Conservation (phyloP, 2,888 invertebrate species). For the Lepidonotus clava region DNA sequence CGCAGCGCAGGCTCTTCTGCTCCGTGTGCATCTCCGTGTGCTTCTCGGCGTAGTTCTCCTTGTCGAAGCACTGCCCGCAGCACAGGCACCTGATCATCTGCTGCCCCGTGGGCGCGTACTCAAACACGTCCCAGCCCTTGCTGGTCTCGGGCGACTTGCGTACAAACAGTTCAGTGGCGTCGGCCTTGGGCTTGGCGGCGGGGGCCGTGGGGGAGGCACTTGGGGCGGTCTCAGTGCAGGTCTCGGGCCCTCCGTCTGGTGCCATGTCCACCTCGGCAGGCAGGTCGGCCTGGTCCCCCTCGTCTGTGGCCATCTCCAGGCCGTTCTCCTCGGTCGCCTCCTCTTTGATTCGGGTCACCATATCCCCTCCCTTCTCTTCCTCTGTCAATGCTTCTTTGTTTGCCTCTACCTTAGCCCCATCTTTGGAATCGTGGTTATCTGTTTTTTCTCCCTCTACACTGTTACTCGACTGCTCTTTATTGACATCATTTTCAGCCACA, state of each 20-base stretch:
- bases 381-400: conserved; percentile 16
- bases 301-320: background rate
- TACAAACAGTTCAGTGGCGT: too few species aligned
- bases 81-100: conserved; percentile 61
- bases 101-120: conserved; percentile 64
- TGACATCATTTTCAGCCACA: too few species aligned
- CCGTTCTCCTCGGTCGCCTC: background rate
- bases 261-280: background rate
- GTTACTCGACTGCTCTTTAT: too few species aligned
- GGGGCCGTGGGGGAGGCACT: too few species aligned
- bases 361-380: background rate
- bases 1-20: conserved; percentile 53
- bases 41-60: conserved; percentile 58
- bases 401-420: background rate
- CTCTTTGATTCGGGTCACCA: background rate
- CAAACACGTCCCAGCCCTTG: conserved; percentile 58
- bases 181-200: too few species aligned
- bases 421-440: background rate
- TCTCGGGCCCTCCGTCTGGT: background rate
- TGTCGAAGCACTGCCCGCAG: conserved; percentile 66
- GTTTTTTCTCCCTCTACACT: too few species aligned
- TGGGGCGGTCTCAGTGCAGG: too few species aligned
- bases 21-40: conserved; percentile 55
- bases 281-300: background rate
- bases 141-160: background rate